Percentiles rank a stretch among this genome's conserved stretches.
These are phyloP conservation scores for Danionella dracula DNA, from an alignment of 2,797 vertebrate genomes.

Conservation along the genomic window DNA sequence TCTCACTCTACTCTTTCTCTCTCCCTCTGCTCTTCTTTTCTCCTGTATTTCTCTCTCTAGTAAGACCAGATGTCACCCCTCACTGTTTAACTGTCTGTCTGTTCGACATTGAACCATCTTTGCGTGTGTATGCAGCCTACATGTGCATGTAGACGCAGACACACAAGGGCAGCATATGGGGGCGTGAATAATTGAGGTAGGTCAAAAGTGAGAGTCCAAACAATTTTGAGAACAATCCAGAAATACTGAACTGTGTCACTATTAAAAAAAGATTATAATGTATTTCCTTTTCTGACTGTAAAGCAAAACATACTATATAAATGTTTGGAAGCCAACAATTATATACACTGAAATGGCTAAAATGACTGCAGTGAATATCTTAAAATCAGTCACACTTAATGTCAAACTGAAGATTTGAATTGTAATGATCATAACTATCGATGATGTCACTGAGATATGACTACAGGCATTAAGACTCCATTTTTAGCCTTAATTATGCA, in stretches of 20 bases:
- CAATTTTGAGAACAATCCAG: constrained; percentile 11
- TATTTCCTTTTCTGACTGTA: no score
- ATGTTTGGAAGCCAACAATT: no score
- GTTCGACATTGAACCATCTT: constrained; percentile 54
- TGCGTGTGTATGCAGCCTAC: constrained; percentile 59
- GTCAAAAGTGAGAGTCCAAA: constrained; percentile 60
- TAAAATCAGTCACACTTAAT: no score
- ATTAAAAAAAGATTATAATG: background rate
- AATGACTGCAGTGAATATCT: no score
- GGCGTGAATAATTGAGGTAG: constrained; percentile 73
- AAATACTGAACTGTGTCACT: constrained; percentile 14
- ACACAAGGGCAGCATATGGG: constrained; percentile 62
- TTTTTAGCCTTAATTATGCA: background rate
- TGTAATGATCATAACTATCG: no score
- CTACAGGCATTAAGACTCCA: background rate
- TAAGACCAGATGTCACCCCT: constrained; percentile 20
- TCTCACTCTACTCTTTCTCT: no score
- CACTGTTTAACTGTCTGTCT: constrained; percentile 54
- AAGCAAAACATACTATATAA: no score
- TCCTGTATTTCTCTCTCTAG: background rate
- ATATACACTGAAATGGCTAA: no score
- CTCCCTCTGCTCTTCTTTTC: no score
- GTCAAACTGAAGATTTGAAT: no score
- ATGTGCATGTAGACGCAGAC: constrained; percentile 36
- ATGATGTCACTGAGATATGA: background rate